Evolutionary conservation across 1,140 invertebrate species (phyloP), one percentile per base, ranked within the genome.

Genomic region (Pentalonia nigronervosa): DNA sequence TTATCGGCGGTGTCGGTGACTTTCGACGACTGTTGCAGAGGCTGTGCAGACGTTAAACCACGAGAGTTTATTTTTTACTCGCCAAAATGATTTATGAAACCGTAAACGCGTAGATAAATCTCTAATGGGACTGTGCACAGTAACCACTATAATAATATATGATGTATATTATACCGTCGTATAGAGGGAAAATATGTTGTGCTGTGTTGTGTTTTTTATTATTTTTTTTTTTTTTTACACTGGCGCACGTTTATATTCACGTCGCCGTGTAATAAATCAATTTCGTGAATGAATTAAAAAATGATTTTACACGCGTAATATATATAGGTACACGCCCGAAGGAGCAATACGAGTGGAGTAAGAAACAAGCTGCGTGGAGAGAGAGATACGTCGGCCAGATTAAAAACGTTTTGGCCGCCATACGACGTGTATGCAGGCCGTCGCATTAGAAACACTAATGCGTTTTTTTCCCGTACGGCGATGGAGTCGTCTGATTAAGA

Each of bases 221-320:
- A n/a, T n/a, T 41, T 41, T 41, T 2, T 41, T 41, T 87, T n/a
- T 87, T 87, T 48, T 88, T 45, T n/a, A 9, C 30, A 48, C 14
- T 23, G n/a, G 14, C 17, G 45, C 86, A 48, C 25, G 47, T 88
- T 48, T 88, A 21, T 88, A 21, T 88, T 88, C 86, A 88, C 47
- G 50, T 48, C 30, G 48, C n/a, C 30, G 86, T 48, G 30, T 47
- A 88, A 88, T 88, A 88, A 88, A 88, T 88, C 86, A 88, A 88
- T 88, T 88, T n/a, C 47, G 45, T 88, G 86, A 88, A 88, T 88
- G 86, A 88, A 88, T 88, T 88, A 88, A 88, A 88, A 88, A 88
- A 88, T 88, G 45, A 88, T 88, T 48, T 48, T 20, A 48, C 45
- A n/a, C 84, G 25, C 84, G 41, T 25, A 48, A 20, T 87, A 7